Evolutionary conservation across 1,140 invertebrate genomes (phyloP).

Genomic region (Drosophila pseudoobscura): DNA sequence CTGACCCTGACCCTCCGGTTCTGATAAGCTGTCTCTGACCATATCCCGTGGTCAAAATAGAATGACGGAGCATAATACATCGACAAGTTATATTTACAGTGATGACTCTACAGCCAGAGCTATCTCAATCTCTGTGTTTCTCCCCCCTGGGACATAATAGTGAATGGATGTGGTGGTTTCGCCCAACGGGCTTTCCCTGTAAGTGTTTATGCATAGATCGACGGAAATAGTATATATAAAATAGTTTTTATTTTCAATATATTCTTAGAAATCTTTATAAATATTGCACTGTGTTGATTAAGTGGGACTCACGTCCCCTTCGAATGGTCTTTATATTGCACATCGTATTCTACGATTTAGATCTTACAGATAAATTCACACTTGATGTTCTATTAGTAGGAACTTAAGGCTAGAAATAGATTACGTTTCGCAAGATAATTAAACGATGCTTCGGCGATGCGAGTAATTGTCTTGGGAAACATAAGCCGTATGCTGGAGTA

Average conservation of each 20-base stretch:
- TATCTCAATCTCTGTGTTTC: no score
- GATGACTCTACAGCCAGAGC: no score
- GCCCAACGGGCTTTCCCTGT: slow-evolving; percentile 1
- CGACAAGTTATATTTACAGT: slow-evolving; percentile 19
- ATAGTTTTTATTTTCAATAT: slow-evolving; percentile 38
- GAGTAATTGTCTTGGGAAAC: slow-evolving; percentile 73
- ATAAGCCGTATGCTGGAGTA: slow-evolving; percentile 55
- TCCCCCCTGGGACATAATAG: no score
- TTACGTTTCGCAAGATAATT: slow-evolving; percentile 81
- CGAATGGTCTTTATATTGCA: slow-evolving; percentile 68
- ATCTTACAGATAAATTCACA: slow-evolving; percentile 62
- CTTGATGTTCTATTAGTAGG: slow-evolving; percentile 20
- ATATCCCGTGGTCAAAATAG: slow-evolving; percentile 44
- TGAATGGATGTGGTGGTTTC: no score
- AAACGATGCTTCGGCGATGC: neutral
- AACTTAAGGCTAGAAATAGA: slow-evolving; percentile 39
- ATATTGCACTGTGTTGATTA: slow-evolving; percentile 68
- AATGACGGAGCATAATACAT: slow-evolving; percentile 21
- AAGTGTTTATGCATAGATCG: no score
- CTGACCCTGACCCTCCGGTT: slow-evolving; percentile 49
- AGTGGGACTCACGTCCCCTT: neutral
- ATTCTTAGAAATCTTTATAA: slow-evolving; percentile 41
- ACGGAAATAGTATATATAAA: slow-evolving; percentile 3
- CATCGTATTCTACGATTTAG: slow-evolving; percentile 34
- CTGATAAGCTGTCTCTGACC: slow-evolving; percentile 39